Evolutionary conservation across 2,797 vertebrate genomes (phyloP), one percentile per base, ranked within the genome.

Genomic region (Urosaurus nigricauda): DNA sequence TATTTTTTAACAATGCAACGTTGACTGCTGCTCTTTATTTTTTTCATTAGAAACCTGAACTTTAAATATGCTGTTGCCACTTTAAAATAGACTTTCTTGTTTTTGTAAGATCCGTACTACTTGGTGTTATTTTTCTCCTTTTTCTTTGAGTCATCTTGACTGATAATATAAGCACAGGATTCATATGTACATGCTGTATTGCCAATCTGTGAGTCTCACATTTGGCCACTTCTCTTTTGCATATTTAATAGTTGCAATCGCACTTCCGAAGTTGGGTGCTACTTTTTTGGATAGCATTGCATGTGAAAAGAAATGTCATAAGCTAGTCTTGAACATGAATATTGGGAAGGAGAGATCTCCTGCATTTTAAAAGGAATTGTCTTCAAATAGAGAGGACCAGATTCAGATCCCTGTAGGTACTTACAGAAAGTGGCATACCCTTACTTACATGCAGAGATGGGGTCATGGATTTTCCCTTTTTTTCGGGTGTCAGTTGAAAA

Each of bases 131-230:
- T 92, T 90, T 91, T 89, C 92, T 84, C 29, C 91, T 35, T 91
- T 83, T 84, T 47, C 79, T 92, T 92, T 96, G 94, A 85, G 13
- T 93, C 94, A 93, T 93, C 90, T 93, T 93, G 84, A 91, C 93
- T 92, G 92, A 92, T 90, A 94, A 95, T 92, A 79, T 96, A 96
- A 95, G 88, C 77, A 90, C 70, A 88, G 87, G 84, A 94, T 95
- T 93, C 92, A 95, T 91, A 93, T 83, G 92, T 94, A 93, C 83
- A 94, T 65, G 90, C 86, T 95, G 94, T 94, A 96, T 96, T 96
- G 95, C 94, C 95, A 96, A 96, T 96, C 94, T 94, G 95, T 94
- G 93, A 95, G 92, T 96, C 95, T 96, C 95, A 95, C 94, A 95
- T 96, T 95, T 90, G 93, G 90, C 93, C 90, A 82, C 87, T 94